Conservation (phyloP, 2,888 invertebrate genomes). For the Rutpela maculata region DNA sequence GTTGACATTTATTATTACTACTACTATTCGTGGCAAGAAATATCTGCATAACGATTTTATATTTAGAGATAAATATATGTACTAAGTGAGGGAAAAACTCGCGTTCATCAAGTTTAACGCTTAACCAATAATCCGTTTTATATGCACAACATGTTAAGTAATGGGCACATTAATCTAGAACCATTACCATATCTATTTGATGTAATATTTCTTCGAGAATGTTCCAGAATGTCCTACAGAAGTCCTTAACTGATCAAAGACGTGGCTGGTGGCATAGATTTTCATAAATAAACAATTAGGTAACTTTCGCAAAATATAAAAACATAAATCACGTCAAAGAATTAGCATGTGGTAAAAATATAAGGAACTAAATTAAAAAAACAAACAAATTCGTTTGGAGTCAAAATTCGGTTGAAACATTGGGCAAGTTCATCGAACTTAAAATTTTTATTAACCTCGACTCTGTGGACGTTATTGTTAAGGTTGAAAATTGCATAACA, state of each 20-base stretch:
- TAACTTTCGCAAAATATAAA: slow-evolving; percentile 26
- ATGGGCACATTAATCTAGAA: not conserved
- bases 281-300: slow-evolving; percentile 12
- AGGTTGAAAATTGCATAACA: slow-evolving; percentile 54
- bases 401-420: slow-evolving; percentile 29
- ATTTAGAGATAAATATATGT: too few relatives aligned
- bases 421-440: slow-evolving; percentile 44
- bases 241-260: not conserved
- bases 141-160: too few relatives aligned
- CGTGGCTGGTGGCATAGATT: not conserved
- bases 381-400: slow-evolving; percentile 25
- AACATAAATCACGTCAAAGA: slow-evolving; percentile 17
- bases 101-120: not conserved
- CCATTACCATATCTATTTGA: not conserved
- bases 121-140: too few relatives aligned
- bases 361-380: slow-evolving; percentile 33
- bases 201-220: not conserved
- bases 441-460: slow-evolving; percentile 44
- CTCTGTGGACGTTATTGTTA: slow-evolving; percentile 49
- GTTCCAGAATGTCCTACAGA: not conserved
- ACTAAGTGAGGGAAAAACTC: not conserved
- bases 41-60: too few relatives aligned
- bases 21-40: too few relatives aligned
- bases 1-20: too few relatives aligned
- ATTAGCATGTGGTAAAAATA: slow-evolving; percentile 38